These are phyloP conservation scores for Pachypeltis micranthus DNA, from an alignment of 1,140 invertebrate genomes.

Conservation along the genomic window DNA sequence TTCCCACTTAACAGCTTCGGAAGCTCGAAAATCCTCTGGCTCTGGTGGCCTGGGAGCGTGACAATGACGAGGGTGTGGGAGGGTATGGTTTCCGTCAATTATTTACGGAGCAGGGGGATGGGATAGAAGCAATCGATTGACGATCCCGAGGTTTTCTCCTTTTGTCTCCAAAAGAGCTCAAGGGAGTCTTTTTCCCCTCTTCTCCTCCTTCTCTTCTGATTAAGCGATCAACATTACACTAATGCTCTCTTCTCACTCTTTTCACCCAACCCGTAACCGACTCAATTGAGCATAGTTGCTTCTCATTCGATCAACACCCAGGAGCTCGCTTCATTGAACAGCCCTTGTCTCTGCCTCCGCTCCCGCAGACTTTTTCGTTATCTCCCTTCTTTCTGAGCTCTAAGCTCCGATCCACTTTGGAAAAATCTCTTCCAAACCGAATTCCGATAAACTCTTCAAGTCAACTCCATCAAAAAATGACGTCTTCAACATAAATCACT, in stretches of 20 bases:
- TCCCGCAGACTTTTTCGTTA: background rate
- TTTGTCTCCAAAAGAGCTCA: background rate
- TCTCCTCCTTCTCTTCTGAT: background rate
- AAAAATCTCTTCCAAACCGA: background rate
- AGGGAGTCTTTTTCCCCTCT: background rate
- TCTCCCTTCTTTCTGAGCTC: background rate
- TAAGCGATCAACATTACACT: conserved; percentile 9
- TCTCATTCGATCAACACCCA: conserved; percentile 7
- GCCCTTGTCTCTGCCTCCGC: background rate
- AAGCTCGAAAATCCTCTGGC: too few species aligned
- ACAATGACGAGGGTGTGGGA: too few species aligned
- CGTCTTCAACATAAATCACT: background rate
- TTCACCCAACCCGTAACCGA: background rate
- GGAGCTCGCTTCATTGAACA: conserved; percentile 1
- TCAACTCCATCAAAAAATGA: background rate
- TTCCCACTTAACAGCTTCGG: too few species aligned
- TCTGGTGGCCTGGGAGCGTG: too few species aligned
- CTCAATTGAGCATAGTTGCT: conserved; percentile 4
- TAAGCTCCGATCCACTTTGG: background rate
- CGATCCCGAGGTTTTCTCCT: background rate
- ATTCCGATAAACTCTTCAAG: background rate
- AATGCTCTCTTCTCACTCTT: conserved; percentile 8
- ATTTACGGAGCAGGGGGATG: too few species aligned
- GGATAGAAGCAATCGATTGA: too few species aligned
- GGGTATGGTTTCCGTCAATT: too few species aligned